Conservation (phyloP, 1,140 invertebrate species). For the Sycobia sp. region DNA sequence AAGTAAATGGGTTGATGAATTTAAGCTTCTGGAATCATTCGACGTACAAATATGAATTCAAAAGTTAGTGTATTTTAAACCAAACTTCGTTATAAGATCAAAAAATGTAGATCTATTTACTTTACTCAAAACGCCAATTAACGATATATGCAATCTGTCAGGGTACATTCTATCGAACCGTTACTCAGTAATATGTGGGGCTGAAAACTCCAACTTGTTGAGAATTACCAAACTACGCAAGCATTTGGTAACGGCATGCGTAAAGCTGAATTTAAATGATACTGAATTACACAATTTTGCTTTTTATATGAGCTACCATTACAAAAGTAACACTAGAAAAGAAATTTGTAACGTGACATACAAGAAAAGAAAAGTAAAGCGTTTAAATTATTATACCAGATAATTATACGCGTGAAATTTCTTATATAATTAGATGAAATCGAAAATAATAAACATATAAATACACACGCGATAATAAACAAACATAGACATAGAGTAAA, state of each 20-base stretch:
- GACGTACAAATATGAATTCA: no score
- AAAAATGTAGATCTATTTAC: slow-evolving; percentile 21
- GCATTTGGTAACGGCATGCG: slow-evolving; percentile 23
- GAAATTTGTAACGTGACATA: no score
- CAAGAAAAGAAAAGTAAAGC: no score
- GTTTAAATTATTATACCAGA: no score
- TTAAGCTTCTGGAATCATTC: no score
- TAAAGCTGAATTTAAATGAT: slow-evolving; percentile 5
- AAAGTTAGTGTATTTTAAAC: slow-evolving; percentile 7
- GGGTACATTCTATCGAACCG: slow-evolving; percentile 15
- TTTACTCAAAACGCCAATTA: not conserved
- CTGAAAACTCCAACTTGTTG: slow-evolving; percentile 5
- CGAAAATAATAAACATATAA: no score
- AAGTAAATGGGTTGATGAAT: no score
- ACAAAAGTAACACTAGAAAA: slow-evolving; percentile 15
- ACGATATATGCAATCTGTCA: not conserved
- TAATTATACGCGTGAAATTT: no score
- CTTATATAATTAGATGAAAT: no score
- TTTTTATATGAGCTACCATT: slow-evolving; percentile 26
- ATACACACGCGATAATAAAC: no score
- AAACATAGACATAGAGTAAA: no score
- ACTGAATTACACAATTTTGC: not conserved
- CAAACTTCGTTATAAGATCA: not conserved
- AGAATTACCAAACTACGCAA: slow-evolving; percentile 24
- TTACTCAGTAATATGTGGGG: slow-evolving; percentile 24